Conservation (phyloP, 2,113 vertebrate genomes). For the Pongo abelii region DNA sequence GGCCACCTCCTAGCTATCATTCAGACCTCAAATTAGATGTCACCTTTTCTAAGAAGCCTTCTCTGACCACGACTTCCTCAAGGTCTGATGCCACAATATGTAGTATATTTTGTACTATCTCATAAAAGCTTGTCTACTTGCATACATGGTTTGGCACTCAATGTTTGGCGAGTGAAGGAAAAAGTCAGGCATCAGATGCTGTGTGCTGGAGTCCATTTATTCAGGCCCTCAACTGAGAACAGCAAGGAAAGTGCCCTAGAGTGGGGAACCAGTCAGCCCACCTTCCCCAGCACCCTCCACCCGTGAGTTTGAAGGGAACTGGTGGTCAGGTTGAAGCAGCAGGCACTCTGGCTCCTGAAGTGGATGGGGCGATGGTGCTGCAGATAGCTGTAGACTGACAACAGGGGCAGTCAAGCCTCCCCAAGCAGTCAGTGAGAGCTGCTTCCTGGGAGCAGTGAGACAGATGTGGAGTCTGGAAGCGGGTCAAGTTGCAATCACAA, state of each 20-base stretch:
- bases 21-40: not conserved
- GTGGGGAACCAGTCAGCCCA: not conserved
- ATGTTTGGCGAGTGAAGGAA: not conserved
- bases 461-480: not conserved
- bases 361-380: not conserved
- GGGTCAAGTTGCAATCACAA: not conserved
- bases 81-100: not conserved
- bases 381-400: not conserved
- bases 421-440: not conserved
- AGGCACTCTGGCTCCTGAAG: not conserved
- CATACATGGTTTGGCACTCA: not conserved
- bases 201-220: not conserved
- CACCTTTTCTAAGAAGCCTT: not conserved
- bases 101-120: not conserved
- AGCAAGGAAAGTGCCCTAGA: not conserved
- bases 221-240: not conserved
- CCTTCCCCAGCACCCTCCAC: not conserved
- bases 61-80: not conserved
- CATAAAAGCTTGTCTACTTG: not conserved
- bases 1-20: not conserved
- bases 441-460: not conserved
- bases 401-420: not conserved
- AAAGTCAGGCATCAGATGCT: not conserved
- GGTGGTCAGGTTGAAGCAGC: not conserved
- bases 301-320: not conserved